A percentile compares a stretch with the other conserved stretches of the same genome.
Conservation (phyloP, 2,113 vertebrate genomes). For the Bombycilla garrulus region DNA sequence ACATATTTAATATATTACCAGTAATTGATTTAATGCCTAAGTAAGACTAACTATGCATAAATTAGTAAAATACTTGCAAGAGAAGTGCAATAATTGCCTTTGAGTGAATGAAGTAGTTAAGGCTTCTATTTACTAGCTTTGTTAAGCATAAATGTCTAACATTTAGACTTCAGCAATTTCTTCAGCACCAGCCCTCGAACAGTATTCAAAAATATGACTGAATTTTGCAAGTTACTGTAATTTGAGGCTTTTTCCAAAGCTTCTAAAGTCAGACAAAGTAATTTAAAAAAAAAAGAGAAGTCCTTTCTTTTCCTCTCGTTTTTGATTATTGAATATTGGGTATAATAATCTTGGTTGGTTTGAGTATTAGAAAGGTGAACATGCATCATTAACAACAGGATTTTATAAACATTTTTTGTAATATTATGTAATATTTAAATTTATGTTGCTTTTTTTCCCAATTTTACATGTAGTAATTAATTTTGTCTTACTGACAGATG, state of each 20-base stretch:
- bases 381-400: slow-evolving; percentile 23
- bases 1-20: neutral
- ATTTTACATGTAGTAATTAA: slow-evolving; percentile 71
- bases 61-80: slow-evolving; percentile 15
- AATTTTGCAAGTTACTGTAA: slow-evolving; percentile 72
- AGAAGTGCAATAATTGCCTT: neutral
- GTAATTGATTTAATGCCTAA: slow-evolving; percentile 33
- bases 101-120: neutral
- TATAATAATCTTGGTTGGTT: neutral
- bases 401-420: slow-evolving; percentile 55
- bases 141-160: neutral
- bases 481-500: slow-evolving; percentile 79
- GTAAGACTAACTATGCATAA: slow-evolving; percentile 36
- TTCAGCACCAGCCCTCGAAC: neutral
- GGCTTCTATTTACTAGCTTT: neutral
- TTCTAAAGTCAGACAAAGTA: neutral
- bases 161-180: neutral
- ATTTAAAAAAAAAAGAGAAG: neutral
- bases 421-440: slow-evolving; percentile 62
- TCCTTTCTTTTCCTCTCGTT: neutral
- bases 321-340: neutral
- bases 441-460: slow-evolving; percentile 38
- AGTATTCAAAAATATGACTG: slow-evolving; percentile 29
- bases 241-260: slow-evolving; percentile 5
- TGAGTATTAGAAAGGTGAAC: slow-evolving; percentile 16